phyloP scores from a whole-genome alignment of 2,797 vertebrate genomes.

The Anabas testudineus region DNA sequence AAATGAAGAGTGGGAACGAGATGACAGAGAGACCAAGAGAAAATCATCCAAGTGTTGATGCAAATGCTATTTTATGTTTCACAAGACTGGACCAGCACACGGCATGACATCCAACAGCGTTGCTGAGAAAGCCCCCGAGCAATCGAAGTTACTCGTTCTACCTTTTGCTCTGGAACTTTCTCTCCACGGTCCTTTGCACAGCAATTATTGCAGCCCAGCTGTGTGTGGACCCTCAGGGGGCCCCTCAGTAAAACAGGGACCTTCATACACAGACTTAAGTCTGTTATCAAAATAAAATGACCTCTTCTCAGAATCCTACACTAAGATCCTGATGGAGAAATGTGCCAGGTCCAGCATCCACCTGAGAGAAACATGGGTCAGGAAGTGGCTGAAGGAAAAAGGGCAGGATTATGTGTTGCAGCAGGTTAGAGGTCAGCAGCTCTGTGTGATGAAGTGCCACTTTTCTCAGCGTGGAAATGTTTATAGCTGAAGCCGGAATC shows the following conservation, averaged over 20 bases:
- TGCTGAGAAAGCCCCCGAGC: conserved; percentile 61
- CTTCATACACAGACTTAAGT: too few species aligned
- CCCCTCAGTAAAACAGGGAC: conserved; percentile 56
- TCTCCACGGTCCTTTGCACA: conserved; percentile 66
- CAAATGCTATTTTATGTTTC: conserved; percentile 77
- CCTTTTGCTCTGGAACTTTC: conserved; percentile 35
- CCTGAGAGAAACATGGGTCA: conserved; percentile 35
- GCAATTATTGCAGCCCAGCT: conserved; percentile 81
- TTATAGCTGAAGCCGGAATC: conserved; percentile 54
- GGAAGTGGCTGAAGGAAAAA: conserved; percentile 58
- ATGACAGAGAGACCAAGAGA: conserved; percentile 32
- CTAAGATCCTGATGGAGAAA: conserved; percentile 46
- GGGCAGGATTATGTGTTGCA: conserved; percentile 66
- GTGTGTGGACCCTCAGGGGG: conserved; percentile 76
- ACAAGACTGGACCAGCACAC: conserved; percentile 46
- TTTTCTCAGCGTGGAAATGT: conserved; percentile 52
- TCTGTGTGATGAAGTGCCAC: too few species aligned
- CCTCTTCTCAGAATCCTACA: too few species aligned
- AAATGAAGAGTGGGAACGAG: conserved; percentile 52
- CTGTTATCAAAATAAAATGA: neutral
- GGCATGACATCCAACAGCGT: conserved; percentile 64
- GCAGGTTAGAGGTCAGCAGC: too few species aligned
- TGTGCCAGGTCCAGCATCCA: conserved; percentile 48
- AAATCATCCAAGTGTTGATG: conserved; percentile 65
- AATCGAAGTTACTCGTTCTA: conserved; percentile 33